Conservation (phyloP, 2,888 invertebrate species). For the Thumatha senex region DNA sequence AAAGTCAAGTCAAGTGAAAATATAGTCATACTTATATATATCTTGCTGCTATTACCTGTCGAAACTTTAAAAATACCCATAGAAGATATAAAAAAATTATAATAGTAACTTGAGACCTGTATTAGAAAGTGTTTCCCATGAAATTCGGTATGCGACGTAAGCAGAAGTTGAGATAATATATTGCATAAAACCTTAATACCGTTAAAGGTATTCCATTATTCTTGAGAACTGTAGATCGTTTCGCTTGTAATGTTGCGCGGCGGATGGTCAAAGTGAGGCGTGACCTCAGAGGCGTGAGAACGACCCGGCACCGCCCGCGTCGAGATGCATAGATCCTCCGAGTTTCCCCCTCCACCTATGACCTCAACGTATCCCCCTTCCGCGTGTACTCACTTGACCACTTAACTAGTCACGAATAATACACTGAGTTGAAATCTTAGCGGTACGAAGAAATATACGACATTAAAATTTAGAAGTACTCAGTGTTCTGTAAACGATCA, state of each 20-base stretch:
- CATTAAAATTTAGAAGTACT: background rate
- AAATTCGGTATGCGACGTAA: slow-evolving; percentile 17
- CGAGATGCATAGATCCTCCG: slow-evolving; percentile 28
- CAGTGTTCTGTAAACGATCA: too few relatives aligned
- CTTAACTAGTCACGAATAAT: slow-evolving; percentile 39
- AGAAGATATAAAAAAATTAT: too few relatives aligned
- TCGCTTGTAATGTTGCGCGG: slow-evolving; percentile 56
- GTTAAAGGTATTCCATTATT: slow-evolving; percentile 66
- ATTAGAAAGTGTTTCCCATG: slow-evolving; percentile 39
- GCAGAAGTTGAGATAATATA: slow-evolving; percentile 44
- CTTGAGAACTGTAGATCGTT: slow-evolving; percentile 38
- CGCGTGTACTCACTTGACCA: slow-evolving; percentile 30
- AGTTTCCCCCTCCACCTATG: slow-evolving; percentile 38
- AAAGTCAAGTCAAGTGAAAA: too few relatives aligned
- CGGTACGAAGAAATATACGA: slow-evolving; percentile 7
- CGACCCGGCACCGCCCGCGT: slow-evolving; percentile 58
- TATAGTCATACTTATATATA: too few relatives aligned
- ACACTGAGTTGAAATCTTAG: slow-evolving; percentile 27
- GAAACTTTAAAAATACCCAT: too few relatives aligned
- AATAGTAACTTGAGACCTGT: slow-evolving; percentile 13
- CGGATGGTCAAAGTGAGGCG: slow-evolving; percentile 75
- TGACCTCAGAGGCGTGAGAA: slow-evolving; percentile 81
- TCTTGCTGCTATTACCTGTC: too few relatives aligned
- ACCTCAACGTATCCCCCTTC: slow-evolving; percentile 38
- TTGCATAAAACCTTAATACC: slow-evolving; percentile 59